phyloP scores from a whole-genome alignment of 2,113 vertebrate species.

The Calidris pygmaea region DNA sequence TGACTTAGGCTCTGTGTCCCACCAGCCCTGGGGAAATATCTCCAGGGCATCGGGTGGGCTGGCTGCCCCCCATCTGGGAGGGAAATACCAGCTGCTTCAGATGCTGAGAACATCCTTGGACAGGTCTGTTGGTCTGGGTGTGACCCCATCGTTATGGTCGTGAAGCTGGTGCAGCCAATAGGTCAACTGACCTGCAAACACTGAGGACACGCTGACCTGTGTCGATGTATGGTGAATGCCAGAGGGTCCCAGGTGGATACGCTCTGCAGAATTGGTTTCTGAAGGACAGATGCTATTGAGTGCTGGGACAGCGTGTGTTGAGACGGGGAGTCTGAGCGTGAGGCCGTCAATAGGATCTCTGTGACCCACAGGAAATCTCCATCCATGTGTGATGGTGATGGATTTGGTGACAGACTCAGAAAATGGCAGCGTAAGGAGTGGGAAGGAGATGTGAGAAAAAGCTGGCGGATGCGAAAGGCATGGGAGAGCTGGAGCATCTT shows the following conservation, averaged over 20 bases:
- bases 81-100: background rate
- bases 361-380: background rate
- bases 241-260: background rate
- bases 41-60: background rate
- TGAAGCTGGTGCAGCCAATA: background rate
- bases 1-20: background rate
- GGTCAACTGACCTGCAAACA: background rate
- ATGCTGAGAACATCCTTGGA: background rate
- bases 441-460: background rate
- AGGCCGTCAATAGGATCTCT: background rate
- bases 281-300: background rate
- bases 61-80: background rate
- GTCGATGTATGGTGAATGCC: fast-evolving
- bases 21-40: background rate
- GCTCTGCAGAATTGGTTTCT: background rate
- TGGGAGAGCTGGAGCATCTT: background rate
- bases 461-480: background rate
- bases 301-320: background rate
- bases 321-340: background rate
- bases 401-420: background rate
- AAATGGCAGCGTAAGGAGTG: background rate
- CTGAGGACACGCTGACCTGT: fast-evolving
- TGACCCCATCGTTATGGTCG: background rate
- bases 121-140: background rate
- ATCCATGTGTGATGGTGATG: background rate